Evolutionary conservation across 2,888 invertebrate species (phyloP), one percentile per base, ranked within the genome.

Genomic region (Dorcus parallelipipedus): DNA sequence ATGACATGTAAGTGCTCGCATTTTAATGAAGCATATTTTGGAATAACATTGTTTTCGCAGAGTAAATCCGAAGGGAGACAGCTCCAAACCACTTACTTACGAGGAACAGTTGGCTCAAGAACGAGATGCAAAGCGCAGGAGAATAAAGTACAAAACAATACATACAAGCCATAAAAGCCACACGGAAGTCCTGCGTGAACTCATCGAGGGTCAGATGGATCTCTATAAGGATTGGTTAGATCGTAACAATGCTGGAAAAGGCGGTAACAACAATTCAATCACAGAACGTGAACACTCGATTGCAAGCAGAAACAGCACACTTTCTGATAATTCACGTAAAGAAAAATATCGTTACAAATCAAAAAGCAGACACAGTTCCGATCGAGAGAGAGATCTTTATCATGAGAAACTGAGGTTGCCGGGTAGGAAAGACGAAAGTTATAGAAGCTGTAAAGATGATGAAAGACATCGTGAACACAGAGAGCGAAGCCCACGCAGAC

Each of bases 101-200:
- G 73, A 74, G 67, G 83, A 85, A 72, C 72, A 81, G 53, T 68
- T 84, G 63, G 79, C 81, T 3, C 80, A 81, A 67, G 79, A 83
- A 71, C 80, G 86, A 48, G 81, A 87, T 72, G 81, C 84, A 72
- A 83, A 83, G 74, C 80, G 86, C 9, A 79, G 86, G 10, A 79
- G 85, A 66, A 73, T 82, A 49, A 83, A 84, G 74, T 84, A 86
- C 73, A 78, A 75, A 69, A 74, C 78, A 41, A 83, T 83, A 38
- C 81, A 84, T 52, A 81, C 83, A 51, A 83, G 82, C 66, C 77
- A 80, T 6, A 80, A 80, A 66, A 84, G 82, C 73, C 83, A 86
- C 69, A 84, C 82, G 0, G 82, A 85, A 71, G 80, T 84, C 8
- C 76, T 86, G 42, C 76, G 83, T 2, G 85, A 83, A 67, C 81